Evolutionary conservation across 2,797 vertebrate genomes (phyloP).

Genomic region (Girardinus metallicus): DNA sequence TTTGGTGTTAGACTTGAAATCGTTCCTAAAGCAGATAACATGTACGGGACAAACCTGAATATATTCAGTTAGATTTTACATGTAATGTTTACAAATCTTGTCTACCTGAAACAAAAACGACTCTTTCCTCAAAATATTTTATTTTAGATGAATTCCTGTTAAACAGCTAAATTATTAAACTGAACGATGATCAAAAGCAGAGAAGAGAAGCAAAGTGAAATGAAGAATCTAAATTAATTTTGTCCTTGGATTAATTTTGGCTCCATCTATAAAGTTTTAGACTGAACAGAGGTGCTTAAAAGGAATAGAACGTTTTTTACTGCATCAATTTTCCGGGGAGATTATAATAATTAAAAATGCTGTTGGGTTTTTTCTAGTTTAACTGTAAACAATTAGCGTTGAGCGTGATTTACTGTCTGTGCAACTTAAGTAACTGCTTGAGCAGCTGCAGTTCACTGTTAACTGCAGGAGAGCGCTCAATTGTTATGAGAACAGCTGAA

Average conservation of each 20-base stretch:
- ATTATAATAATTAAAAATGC: slow-evolving; percentile 13
- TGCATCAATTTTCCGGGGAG: slow-evolving; percentile 8
- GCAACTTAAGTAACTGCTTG: slow-evolving; percentile 21
- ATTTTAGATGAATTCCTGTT: background rate
- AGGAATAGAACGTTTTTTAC: slow-evolving; percentile 21
- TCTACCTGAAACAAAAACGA: background rate
- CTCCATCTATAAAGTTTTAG: background rate
- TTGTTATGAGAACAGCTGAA: slow-evolving; percentile 29
- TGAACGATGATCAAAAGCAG: background rate
- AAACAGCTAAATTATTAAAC: background rate
- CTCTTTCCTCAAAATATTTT: background rate
- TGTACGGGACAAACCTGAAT: background rate
- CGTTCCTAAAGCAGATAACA: background rate
- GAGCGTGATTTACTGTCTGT: background rate
- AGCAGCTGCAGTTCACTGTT: slow-evolving; percentile 14
- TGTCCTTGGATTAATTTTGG: background rate
- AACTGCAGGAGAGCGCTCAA: slow-evolving; percentile 24
- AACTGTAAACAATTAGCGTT: background rate
- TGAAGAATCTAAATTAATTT: background rate
- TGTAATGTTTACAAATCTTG: background rate
- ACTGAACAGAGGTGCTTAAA: slow-evolving; percentile 23
- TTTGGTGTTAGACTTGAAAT: background rate
- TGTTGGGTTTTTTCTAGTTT: background rate
- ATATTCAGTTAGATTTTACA: background rate
- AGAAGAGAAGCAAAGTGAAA: background rate